Evolutionary conservation across 2,888 invertebrate genomes (phyloP), one percentile per base, ranked within the genome.

Genomic region (Seira sanloemensis): DNA sequence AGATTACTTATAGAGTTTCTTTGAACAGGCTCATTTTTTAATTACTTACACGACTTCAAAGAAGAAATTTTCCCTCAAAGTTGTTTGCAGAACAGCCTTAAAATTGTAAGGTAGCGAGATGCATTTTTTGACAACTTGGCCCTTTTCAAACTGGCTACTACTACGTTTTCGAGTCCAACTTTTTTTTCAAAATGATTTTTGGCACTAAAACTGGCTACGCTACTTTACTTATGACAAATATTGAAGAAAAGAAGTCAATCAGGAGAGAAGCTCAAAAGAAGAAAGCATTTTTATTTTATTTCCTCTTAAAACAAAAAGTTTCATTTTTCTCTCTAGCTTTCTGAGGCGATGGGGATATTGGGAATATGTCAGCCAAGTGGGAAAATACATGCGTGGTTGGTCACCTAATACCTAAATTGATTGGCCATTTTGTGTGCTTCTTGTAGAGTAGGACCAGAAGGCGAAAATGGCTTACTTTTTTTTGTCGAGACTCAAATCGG

Each of bases 121-220:
- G n/a, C 58, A 58, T 58, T 58, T 9, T 2, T 5, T 21, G 66
- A 66, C 5, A 66, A 7, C 9, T 58, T 77, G 62, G n/a, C 77
- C 77, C 68, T 77, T 72, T 73, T 25, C 18, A 62, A 74, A 27
- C 26, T 27, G 65, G 62, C 72, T 82, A 82, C 2, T 16, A n/a
- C 16, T 5, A 58, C 9, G 7, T 58, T 76, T 76, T 76, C 72
- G 66, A 76, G 72, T 76, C 76, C 82, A 82, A 82, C 82, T 82
- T 82, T 58, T 58, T 62, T 58, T 46, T 71, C 71, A 4, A 21
- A 23, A 62, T 25, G 65, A 24, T 68, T 66, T n/a, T 83, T 83
- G 83, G 83, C 83, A 77, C 25, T 73, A 73, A 77, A 83, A 83
- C 83, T 83, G 72, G 83, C 83, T 83, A 24, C 75, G 76, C 74